Evolutionary conservation across 2,888 invertebrate species (phyloP).

Genomic region (Epinotia bilunana): DNA sequence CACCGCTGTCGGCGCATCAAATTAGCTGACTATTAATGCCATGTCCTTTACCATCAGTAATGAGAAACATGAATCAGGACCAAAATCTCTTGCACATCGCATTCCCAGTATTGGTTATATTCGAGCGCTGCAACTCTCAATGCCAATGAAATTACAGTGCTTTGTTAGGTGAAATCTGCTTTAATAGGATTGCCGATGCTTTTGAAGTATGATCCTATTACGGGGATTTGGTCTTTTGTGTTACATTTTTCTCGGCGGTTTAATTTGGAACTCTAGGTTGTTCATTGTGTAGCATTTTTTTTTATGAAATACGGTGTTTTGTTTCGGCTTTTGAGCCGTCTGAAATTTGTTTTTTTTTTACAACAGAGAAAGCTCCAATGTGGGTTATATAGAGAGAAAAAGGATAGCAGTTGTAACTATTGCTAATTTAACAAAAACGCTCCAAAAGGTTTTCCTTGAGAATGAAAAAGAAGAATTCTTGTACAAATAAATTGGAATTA

Average conservation of each 20-base stretch:
- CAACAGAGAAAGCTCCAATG: not conserved
- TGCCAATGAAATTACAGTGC: conserved; percentile 20
- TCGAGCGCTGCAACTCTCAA: not conserved
- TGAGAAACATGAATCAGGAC: not conserved
- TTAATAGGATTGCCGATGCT: conserved; percentile 39
- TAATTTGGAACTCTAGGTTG: conserved; percentile 25
- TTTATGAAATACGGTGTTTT: not conserved
- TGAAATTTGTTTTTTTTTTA: not conserved
- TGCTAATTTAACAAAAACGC: not conserved
- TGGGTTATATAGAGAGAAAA: not conserved
- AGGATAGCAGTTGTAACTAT: not conserved
- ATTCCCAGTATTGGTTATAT: not conserved
- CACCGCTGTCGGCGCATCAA: too few relatives aligned
- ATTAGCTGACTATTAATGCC: not conserved
- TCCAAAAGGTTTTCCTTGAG: not conserved
- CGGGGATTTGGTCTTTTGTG: conserved; percentile 38
- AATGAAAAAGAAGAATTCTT: not conserved
- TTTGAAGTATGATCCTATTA: conserved; percentile 41
- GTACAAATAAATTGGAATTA: not conserved
- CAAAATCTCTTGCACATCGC: not conserved
- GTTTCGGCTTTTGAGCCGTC: not conserved
- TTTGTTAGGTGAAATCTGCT: conserved; percentile 30
- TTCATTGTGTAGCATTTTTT: conserved; percentile 16
- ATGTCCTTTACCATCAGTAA: not conserved
- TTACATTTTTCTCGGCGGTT: conserved; percentile 26